These are phyloP conservation scores for Castor canadensis DNA, from an alignment of 2,113 vertebrate species.

Conservation along the genomic window DNA sequence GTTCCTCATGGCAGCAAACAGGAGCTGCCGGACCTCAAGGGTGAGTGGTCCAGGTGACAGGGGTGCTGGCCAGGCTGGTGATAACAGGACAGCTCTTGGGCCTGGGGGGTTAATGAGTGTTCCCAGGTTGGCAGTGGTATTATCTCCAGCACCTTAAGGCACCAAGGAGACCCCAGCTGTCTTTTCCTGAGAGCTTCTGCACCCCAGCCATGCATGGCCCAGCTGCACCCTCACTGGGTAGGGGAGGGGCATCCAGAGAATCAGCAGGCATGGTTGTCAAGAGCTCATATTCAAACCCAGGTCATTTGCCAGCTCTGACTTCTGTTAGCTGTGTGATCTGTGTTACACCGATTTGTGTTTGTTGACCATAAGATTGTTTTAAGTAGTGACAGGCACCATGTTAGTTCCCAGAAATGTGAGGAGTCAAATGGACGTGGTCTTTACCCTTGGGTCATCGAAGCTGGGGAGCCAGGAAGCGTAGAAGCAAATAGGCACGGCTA, in stretches of 20 bases:
- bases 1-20: constrained; percentile 80
- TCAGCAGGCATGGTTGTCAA: not conserved
- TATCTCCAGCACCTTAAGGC: not conserved
- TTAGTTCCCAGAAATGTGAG: not conserved
- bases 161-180: not conserved
- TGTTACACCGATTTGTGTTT: not conserved
- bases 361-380: not conserved
- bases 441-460: not conserved
- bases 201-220: not conserved
- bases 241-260: not conserved
- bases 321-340: not conserved
- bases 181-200: not conserved
- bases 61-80: not conserved
- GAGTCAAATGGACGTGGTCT: not conserved
- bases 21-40: constrained; percentile 85
- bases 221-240: not conserved
- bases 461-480: not conserved
- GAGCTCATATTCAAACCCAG: not conserved
- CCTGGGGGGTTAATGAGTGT: not conserved
- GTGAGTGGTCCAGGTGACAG: constrained; percentile 77
- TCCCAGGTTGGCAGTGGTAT: not conserved
- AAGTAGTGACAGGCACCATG: not conserved
- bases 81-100: not conserved
- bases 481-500: not conserved
- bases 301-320: not conserved